Percentiles rank a stretch among this genome's conserved stretches.
These are phyloP conservation scores for Listronotus bonariensis DNA, from an alignment of 1,140 invertebrate species.

Conservation along the genomic window DNA sequence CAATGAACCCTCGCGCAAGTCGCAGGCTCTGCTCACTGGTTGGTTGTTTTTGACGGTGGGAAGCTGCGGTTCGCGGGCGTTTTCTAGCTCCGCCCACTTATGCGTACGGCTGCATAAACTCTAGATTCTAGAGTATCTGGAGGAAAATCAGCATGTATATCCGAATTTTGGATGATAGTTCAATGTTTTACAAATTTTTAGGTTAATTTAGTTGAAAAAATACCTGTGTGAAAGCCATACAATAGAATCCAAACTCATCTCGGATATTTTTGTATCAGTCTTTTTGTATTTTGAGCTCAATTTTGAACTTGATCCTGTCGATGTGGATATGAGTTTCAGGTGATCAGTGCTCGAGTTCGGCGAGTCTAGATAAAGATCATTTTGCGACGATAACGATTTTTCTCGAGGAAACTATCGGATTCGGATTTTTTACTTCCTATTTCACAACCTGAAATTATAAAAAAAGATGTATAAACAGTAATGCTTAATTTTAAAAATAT, in stretches of 20 bases:
- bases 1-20: too few relatives aligned
- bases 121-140: too few relatives aligned
- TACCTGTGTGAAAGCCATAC: conserved; percentile 84
- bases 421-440: conserved; percentile 63
- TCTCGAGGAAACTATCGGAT: conserved; percentile 43
- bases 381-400: conserved; percentile 43
- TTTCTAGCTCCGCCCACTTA: too few relatives aligned
- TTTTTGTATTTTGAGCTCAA: conserved; percentile 36
- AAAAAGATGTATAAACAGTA: background rate
- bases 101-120: too few relatives aligned
- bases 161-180: too few relatives aligned
- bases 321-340: conserved; percentile 11
- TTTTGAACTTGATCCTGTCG: conserved; percentile 33
- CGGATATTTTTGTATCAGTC: conserved; percentile 73
- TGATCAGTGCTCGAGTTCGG: conserved; percentile 18
- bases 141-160: too few relatives aligned
- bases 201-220: too few relatives aligned
- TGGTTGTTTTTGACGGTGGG: too few relatives aligned
- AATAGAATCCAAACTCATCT: conserved; percentile 89
- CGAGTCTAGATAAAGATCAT: conserved; percentile 32
- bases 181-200: too few relatives aligned
- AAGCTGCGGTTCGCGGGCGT: too few relatives aligned
- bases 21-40: too few relatives aligned
- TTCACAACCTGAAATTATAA: conserved; percentile 56
- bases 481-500: too few relatives aligned